phyloP scores from a whole-genome alignment of 2,797 vertebrate genomes.

The Pteropus rufus region DNA sequence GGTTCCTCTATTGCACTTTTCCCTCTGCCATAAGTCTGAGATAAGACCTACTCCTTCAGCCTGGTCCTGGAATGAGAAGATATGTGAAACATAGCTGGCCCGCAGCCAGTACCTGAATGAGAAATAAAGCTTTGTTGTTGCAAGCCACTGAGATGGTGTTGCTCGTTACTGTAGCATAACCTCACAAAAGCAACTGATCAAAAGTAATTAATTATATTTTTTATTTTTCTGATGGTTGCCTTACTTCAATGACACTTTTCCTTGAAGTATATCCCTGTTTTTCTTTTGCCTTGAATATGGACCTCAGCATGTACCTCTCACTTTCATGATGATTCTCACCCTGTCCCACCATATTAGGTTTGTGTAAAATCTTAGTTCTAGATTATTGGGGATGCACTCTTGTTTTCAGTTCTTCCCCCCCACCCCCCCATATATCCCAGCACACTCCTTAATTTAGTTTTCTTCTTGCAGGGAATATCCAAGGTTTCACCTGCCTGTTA shows the following conservation, averaged over 20 bases:
- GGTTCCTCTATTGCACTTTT: background rate
- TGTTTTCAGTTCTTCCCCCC: background rate
- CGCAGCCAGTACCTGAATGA: background rate
- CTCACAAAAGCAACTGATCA: background rate
- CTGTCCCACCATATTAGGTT: background rate
- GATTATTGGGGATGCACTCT: background rate
- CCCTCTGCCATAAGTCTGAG: background rate
- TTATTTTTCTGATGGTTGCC: background rate
- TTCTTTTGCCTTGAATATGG: background rate
- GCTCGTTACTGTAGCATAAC: background rate
- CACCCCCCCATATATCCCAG: background rate
- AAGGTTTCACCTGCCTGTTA: background rate
- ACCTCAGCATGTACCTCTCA: background rate
- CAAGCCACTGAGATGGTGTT: background rate
- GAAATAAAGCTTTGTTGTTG: background rate
- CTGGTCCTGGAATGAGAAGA: background rate
- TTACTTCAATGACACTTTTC: background rate
- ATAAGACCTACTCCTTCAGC: background rate
- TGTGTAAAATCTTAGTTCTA: background rate
- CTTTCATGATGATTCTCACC: background rate
- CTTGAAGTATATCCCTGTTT: background rate
- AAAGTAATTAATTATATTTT: background rate
- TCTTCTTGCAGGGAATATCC: constrained; percentile 44
- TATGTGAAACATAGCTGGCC: background rate
- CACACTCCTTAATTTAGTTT: background rate